Conservation (phyloP, 2,113 vertebrate species). For the Varanus komodoensis region DNA sequence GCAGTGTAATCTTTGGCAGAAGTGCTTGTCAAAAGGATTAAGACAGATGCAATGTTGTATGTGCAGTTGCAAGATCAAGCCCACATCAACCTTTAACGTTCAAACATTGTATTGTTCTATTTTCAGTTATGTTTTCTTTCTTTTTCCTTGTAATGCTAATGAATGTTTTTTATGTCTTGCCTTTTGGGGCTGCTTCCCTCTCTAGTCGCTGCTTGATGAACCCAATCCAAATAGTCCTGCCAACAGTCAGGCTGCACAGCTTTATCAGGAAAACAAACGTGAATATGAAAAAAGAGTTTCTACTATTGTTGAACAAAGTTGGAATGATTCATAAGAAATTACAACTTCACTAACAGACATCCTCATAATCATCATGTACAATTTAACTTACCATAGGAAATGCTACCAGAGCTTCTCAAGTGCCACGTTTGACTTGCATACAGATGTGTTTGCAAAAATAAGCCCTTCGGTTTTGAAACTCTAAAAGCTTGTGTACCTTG, state of each 20-base stretch:
- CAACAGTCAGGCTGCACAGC: constrained; percentile 98
- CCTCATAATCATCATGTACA: constrained; percentile 76
- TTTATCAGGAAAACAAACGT: constrained; percentile 98
- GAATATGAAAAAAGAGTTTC: constrained; percentile 99
- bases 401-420: constrained; percentile 81
- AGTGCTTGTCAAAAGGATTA: background rate
- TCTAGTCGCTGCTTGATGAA: constrained; percentile 95
- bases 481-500: constrained; percentile 88
- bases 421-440: constrained; percentile 84
- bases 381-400: constrained; percentile 79
- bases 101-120: background rate
- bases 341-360: constrained; percentile 74
- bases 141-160: background rate
- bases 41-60: background rate
- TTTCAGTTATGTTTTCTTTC: background rate
- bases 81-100: background rate
- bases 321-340: constrained; percentile 92
- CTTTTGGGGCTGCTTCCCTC: background rate
- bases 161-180: background rate
- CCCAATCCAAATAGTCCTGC: constrained; percentile 98
- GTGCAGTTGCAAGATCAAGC: background rate
- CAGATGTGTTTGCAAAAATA: constrained; percentile 74
- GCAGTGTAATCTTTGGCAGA: background rate
- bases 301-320: constrained; percentile 98
- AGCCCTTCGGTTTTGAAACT: constrained; percentile 80